Base-by-base conservation (phyloP, 1,140 invertebrate genomes). In the Galendromus occidentalis region DNA sequence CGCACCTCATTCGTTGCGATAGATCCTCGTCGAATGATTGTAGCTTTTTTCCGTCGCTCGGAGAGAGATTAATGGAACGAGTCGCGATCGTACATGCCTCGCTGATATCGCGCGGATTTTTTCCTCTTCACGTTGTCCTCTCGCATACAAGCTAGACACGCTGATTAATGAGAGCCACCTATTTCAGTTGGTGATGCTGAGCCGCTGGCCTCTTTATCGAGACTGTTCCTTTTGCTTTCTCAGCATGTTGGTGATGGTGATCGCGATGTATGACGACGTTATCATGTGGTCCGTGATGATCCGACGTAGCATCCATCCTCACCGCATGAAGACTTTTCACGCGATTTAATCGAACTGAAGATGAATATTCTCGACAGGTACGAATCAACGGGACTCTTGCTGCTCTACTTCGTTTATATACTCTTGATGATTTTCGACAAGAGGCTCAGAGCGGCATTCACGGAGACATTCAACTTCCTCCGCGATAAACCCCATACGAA, bases 161-260 rank as follows among this genome's bases (percentile, higher is more conserved):
- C 14, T 29, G 9, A 65, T 39, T 39, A 39, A 39, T 39, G 33
- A 39, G 33, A 6, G 9, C 4, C 33, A 44, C 0, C 64, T 41
- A 30, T 70, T 65, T 2, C 44, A 69, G 69, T 64, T 39, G 2
- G 85, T 86, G 64, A 86, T 88, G 72, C 79, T 93, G 66, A 91
- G 89, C 78, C 91, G 88, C 88, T 93, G 88, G 89, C 91, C 92
- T 0, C 78, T 96, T 33, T 86, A 89, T 69, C 80, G 92, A 33
- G 92, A 96, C 74, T 91, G 88, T 71, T 85, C 89, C 77, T 95
- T 92, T 79, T 96, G 95, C 75, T 85, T 87, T 30, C 74, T 94
- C 64, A 87, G 87, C 65, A 92, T 95, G 70, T 78, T 90, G 5
- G 82, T 90, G 5, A 86, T 94, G 82, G 80, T 96, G 30, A 82